Base-by-base conservation (phyloP, 2,113 vertebrate species). In the Amphiprion percula region DNA sequence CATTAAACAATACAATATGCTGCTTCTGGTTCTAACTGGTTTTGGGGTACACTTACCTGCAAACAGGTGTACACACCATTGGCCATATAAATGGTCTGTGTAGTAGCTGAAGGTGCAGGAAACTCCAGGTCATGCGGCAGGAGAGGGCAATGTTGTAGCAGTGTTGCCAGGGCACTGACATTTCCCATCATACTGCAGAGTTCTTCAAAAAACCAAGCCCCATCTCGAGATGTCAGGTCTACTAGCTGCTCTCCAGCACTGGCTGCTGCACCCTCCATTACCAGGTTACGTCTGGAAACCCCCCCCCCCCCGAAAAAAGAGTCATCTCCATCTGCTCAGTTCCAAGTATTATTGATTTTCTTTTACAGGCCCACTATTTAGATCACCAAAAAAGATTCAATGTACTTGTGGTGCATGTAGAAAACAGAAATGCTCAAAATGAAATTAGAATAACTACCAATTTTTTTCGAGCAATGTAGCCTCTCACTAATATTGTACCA, bases 131-230 rank as follows among this genome's bases (percentile, higher is more conserved):
- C 98, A 26, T 98, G 97, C 0, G 96, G 95, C 17, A 97, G 86
- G 8, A 98, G 95, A 1, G 97, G 96, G 85, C 98, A 99, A 79
- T 96, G 96, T 56, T 98, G 97, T 63, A 99, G 92, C 71, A 99
- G 90, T 58, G 97, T 97, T 24, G 96, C 93, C 50, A 99, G 93
- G 39, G 96, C 97, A 0, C 96, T 96, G 74, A 98, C 95, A 21
- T 99, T 99, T 6, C 98, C 97, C 0, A 96, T 97, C 97, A 99
- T 98, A 78, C 97, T 97, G 90, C 97, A 98, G 2, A 99, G 95
- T 92, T 99, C 98, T 85, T 99, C 98, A 88, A 99, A 84, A 87
- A 99, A 99, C 98, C 98, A 99, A 17, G 97, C 96, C 58, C 98
- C 98, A 26, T 99, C 98, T 23, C 98, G 94, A 1, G 98, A 99